Base-by-base conservation (phyloP, 2,888 invertebrate genomes). In the Torymus aiolomorphi region DNA sequence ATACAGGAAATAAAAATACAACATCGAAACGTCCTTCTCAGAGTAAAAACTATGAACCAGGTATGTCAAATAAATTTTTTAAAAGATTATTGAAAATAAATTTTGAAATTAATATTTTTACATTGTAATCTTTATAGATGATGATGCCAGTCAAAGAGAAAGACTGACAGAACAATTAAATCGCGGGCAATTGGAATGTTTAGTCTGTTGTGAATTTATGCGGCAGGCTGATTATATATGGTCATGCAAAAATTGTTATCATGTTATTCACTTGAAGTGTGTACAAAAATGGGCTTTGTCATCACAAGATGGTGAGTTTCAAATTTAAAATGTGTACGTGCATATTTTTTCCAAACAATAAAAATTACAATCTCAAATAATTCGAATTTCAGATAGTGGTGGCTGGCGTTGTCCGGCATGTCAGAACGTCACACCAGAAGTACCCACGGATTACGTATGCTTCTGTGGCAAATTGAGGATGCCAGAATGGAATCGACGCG, bases 401-500 rank as follows among this genome's bases (percentile, higher is more conserved):
- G 96, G 96, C 78, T 99, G 99, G 99, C 94, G 98, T 20, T 99
- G 99, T 89, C 98, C 98, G 0, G 97, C 97, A 0, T 99, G 99
- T 89, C 98, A 98, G 90, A 96, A 96, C 89, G 94, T 95, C 2
- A 94, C 93, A 78, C 91, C 92, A 16, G 92, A 92, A 31, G 92
- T 96, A 74, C 98, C 98, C 0, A 92, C 92, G 0, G 94, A 95
- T 74, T 98, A 98, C 90, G 92, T 92, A 16, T 99, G 99, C 89
- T 98, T 97, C 91, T 99, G 99, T 89, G 96, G 97, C 31, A 96
- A 96, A 88, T 89, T 92, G 0, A 92, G 92, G 61, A 93, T 95
- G 86, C 97, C 97, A 0, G 93, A 94, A 79, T 94, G 94, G 90
- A 94, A 94, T 88, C 94, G 96, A 1, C 93, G 94, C 62, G 94